Base-by-base conservation (phyloP, 2,797 vertebrate species). In the Cheirogaleus major region DNA sequence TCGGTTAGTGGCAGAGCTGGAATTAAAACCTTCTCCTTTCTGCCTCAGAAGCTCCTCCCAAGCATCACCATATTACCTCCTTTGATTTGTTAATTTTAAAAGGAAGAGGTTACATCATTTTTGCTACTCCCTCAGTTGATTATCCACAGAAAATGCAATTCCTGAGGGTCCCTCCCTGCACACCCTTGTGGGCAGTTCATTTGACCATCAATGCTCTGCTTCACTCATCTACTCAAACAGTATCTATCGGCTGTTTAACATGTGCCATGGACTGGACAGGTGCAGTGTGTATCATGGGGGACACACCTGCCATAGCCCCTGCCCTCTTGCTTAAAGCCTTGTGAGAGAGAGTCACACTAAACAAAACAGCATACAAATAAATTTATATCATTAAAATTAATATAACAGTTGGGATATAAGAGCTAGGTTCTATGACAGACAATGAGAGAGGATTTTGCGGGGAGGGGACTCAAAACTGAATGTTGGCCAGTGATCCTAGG, bases 61-160 rank as follows among this genome's bases (percentile, higher is more conserved):
- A 18, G 73, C 4, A 0, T 32, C 25, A 63, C 55, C 25, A 2
- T 25, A 20, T 78, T 32, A n/a, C 45, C 30, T 82, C 69, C 22
- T 13, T 3, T 43, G 61, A 45, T 65, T 89, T 80, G 41, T 84
- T 41, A 88, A 75, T 41, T 82, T 96, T 87, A 57, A 32, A 87
- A 93, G 72, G 59, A 81, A 90, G 12, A 25, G 43, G 2, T 88
- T 43, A 38, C n/a, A 43, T 93, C 35, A 6, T 35, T 59, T 67
- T 91, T 25, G 57, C 76, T 43, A 10, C 48, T 55, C 57, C 81
- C 38, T 93, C 59, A n/a, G 4, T 48, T 92, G 79, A 43, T 94
- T 89, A 88, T 89, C 63, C 75, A 45, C 89, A 35, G 75, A 72
- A 92, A 67, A 27, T 70, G 22, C 30, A 6, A 52, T 93, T 81